Conservation (phyloP, 2,113 vertebrate genomes). For the Myiagra hebetior region DNA sequence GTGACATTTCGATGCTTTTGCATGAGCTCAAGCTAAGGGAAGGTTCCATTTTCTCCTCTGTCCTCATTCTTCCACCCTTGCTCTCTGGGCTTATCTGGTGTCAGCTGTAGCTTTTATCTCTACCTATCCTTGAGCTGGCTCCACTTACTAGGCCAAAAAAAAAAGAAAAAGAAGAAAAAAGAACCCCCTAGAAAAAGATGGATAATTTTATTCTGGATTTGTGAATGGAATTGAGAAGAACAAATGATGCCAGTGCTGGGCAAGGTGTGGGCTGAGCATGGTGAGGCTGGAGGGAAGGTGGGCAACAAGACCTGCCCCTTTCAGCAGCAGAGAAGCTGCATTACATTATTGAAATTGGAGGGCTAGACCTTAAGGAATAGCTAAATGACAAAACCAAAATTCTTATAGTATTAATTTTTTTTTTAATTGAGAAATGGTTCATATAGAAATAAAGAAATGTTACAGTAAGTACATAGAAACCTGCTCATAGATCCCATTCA, state of each 20-base stretch:
- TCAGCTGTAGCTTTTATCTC: constrained; percentile 7
- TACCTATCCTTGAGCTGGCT: neutral
- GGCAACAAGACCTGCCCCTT: neutral
- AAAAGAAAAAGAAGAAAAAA: too few species aligned
- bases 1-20: neutral
- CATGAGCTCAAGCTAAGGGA: neutral
- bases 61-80: neutral
- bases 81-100: neutral
- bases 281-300: neutral
- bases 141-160: neutral
- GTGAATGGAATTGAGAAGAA: neutral
- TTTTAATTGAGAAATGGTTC: neutral
- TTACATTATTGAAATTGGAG: neutral
- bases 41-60: neutral
- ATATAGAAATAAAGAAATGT: neutral
- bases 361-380: neutral
- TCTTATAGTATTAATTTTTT: neutral
- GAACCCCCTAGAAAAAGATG: neutral
- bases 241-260: neutral
- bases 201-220: neutral
- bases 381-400: neutral
- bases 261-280: neutral
- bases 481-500: neutral
- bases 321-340: neutral
- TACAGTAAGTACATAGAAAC: neutral